Evolutionary conservation across 1,140 invertebrate genomes (phyloP).

Genomic region (Drosophila sulfurigaster): DNA sequence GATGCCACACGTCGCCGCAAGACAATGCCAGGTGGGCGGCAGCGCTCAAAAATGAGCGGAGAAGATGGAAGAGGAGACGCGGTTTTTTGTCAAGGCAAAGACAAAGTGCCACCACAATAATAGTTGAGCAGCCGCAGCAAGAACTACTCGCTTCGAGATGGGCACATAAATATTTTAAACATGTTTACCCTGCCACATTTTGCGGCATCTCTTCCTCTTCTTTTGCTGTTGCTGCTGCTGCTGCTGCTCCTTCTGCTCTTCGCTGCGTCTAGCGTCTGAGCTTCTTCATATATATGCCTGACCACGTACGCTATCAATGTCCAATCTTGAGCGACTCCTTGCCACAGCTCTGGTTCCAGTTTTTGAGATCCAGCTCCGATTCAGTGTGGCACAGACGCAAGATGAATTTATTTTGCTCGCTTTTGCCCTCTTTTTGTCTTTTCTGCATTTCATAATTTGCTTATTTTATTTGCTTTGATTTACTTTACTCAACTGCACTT

Average conservation of each 20-base stretch:
- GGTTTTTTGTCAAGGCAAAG: slow-evolving; percentile 63
- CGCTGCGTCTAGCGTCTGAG: neutral
- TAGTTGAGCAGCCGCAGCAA: slow-evolving; percentile 49
- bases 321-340: slow-evolving; percentile 56
- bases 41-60: neutral
- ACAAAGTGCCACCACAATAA: slow-evolving; percentile 70
- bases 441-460: slow-evolving; percentile 59
- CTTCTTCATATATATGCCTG: slow-evolving; percentile 48
- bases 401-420: slow-evolving; percentile 60
- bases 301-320: slow-evolving; percentile 75
- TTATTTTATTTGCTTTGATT: slow-evolving; percentile 74
- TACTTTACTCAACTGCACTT: slow-evolving; percentile 26
- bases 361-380: neutral
- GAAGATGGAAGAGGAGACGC: slow-evolving; percentile 13
- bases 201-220: slow-evolving; percentile 1
- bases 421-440: slow-evolving; percentile 26
- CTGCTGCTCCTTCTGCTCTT: neutral
- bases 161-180: slow-evolving; percentile 73
- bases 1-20: slow-evolving; percentile 35
- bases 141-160: slow-evolving; percentile 15
- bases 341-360: neutral
- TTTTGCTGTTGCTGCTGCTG: neutral
- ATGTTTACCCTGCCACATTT: slow-evolving; percentile 65
- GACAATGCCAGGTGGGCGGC: slow-evolving; percentile 31
- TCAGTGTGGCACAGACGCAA: slow-evolving; percentile 24